Evolutionary conservation across 1,140 invertebrate genomes (phyloP), one percentile per base, ranked within the genome.

Genomic region (Drosophila quadrilineata): DNA sequence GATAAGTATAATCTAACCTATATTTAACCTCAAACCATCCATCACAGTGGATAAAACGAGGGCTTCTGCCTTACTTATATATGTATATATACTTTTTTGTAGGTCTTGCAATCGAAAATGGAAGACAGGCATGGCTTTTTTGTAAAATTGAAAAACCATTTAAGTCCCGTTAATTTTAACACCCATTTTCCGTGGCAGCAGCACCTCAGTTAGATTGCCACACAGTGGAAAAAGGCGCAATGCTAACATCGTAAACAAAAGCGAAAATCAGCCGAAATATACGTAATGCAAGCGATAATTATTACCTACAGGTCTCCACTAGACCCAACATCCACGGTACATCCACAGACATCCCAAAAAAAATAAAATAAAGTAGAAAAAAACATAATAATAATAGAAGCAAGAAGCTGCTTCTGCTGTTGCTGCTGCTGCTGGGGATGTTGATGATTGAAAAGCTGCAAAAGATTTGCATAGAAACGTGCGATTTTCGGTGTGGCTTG

Each of bases 241-340:
- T 59, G 35, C 38, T 46, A 43, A 12, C 62, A 56, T 35, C 66
- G 71, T 77, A 82, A 74, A 85, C 79, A 85, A 79, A 77, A 77
- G 74, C 79, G 70, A 84, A 65, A 77, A 84, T 70, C 71, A 72
- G 50, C 74, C 50, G 66, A 75, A 79, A 85, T n/a, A n/a, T 79
- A 85, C 79, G 74, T 85, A 85, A 75, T 85, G 71, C 79, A 85
- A 79, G 79, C 79, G 79, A 85, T 85, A 85, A 85, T 85, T 85
- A 85, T 85, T 85, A 75, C 79, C 77, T 84, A 79, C 65, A 58
- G 64, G 54, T 24, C 73, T 38, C 68, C 48, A 48, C 31, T 57
- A 48, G 48, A 38, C 36, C 48, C 58, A 38, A 63, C 16, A 45
- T 29, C 52, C 10, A 40, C 19, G 40, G 12, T 14, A 56, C 29